phyloP scores from a whole-genome alignment of 53 echinoderm and acorn worm species.

The Echinometra lucunter region DNA sequence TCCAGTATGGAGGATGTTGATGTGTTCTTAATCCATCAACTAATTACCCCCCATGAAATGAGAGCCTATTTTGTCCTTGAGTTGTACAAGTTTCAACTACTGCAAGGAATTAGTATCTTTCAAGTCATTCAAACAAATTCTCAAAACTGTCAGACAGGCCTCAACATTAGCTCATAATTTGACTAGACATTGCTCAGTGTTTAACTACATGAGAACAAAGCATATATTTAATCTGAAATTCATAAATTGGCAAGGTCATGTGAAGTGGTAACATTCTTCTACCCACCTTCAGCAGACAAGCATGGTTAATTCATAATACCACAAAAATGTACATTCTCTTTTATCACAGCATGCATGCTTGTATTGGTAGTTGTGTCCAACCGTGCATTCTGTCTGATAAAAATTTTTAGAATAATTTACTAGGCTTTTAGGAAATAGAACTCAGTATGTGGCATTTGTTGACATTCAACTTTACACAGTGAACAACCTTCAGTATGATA shows the following conservation, averaged over 20 bases:
- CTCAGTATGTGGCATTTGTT: neutral
- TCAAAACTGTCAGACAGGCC: neutral
- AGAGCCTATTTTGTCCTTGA: neutral
- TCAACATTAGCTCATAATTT: neutral
- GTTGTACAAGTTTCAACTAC: neutral
- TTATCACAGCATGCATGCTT: conserved; percentile 34
- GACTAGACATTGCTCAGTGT: neutral
- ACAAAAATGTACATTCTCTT: neutral
- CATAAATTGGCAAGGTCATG: conserved; percentile 1
- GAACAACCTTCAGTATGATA: neutral
- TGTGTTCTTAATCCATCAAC: neutral
- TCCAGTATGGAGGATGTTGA: neutral
- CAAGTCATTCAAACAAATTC: neutral
- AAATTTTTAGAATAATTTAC: neutral
- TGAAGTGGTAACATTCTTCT: neutral
- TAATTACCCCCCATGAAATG: neutral
- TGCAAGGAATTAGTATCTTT: neutral
- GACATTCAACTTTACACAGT: neutral
- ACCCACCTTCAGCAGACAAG: neutral
- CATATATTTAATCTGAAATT: neutral
- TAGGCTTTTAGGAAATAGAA: neutral
- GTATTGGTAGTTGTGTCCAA: conserved; percentile 11
- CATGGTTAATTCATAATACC: conserved; percentile 15
- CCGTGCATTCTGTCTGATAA: neutral
- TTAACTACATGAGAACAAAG: neutral